Evolutionary conservation across 53 echinoderm and acorn worm species (phyloP), one percentile per base, ranked within the genome.

Genomic region (Arbacia lixula): DNA sequence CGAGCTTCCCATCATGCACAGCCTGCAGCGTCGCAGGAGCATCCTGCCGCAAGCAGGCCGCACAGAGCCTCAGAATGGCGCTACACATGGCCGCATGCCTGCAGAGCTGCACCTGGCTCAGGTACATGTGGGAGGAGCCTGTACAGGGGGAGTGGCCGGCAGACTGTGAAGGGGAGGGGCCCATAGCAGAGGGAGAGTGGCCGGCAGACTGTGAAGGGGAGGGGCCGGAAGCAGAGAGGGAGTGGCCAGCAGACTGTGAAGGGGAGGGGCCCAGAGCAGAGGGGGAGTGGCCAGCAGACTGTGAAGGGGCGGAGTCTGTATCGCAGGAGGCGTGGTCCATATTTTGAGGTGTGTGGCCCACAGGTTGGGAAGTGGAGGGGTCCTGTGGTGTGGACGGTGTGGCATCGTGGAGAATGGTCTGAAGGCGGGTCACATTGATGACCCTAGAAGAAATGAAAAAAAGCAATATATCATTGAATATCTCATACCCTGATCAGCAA

Each of bases 11-110:
- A 50, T 81, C 82, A 42, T 64, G 82, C 50, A 63, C 3, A 3
- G 82, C 82, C 26, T 81, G 63, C 21, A 81, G 49, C 31, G 40
- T 19, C 12, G 64, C 19, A 3, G 82, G 46, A 6, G 64, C 42
- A 49, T 81, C 82, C 19, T 63, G 82, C 46, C 79, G 85, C 60
- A 81, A 27, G 73, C 86, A 86, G 4, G 90, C 85, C 40, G 81
- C 81, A 19, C 60, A 61, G 40, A 90, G 35, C 21, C 80, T 49
- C 5, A 86, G 37, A 32, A 90, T 71, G 34, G 79, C 62, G 27
- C 81, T 36, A 43, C 86, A 90, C 90, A 90, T 90, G 5, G 66
- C n/a, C 29, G 52, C 80, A 24, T 90, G 90, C 39, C 64, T 72
- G 51, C 57, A 63, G 19, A 90, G 73, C 73, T 90, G 71, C 1